phyloP scores from a whole-genome alignment of 2,113 vertebrate species.

The Pitta sordida region DNA sequence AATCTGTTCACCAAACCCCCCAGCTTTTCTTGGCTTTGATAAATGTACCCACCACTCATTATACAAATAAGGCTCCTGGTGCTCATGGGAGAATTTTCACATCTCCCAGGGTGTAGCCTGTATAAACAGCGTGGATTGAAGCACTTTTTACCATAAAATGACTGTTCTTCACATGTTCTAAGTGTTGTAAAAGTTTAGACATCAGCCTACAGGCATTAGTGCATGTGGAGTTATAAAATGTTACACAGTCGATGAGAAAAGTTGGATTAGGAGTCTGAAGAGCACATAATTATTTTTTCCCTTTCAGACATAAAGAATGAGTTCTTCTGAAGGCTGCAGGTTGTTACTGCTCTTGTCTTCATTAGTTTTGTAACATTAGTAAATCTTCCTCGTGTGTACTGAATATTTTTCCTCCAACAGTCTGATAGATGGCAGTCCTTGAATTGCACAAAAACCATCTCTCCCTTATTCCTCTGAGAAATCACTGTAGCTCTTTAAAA shows the following conservation, averaged over 20 bases:
- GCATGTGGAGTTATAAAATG: neutral
- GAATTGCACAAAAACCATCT: neutral
- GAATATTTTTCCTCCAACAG: neutral
- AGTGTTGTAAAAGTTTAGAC: neutral
- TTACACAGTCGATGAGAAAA: neutral
- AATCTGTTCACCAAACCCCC: neutral
- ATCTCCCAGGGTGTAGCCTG: neutral
- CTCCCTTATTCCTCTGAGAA: conserved; percentile 1
- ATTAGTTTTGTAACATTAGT: neutral
- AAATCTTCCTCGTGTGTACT: neutral
- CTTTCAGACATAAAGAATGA: neutral
- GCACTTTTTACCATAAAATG: neutral
- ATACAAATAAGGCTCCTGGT: neutral
- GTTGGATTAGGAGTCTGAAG: neutral
- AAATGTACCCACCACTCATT: neutral
- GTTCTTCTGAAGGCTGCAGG: neutral
- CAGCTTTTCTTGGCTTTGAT: neutral
- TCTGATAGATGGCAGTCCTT: neutral
- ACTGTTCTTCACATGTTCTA: neutral
- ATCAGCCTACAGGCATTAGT: neutral
- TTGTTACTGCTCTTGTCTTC: neutral
- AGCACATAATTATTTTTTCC: neutral
- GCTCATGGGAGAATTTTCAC: neutral
- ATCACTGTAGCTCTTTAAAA: neutral
- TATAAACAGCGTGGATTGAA: neutral